Evolutionary conservation across 2,888 invertebrate genomes (phyloP).

Genomic region (Adelognathus sp.): DNA sequence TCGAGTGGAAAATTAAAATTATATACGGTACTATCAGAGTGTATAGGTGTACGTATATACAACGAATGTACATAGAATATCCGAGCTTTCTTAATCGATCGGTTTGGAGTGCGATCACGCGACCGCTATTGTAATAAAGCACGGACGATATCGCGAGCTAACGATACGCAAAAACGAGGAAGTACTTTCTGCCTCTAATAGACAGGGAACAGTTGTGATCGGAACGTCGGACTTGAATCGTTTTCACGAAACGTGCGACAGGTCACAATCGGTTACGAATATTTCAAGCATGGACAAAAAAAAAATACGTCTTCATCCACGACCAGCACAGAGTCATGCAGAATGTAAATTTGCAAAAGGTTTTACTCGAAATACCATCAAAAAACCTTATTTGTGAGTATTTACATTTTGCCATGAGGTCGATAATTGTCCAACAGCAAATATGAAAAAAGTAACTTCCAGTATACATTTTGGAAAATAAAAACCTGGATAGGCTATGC

Average conservation of each 20-base stretch:
- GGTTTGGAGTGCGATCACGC: conserved; percentile 26
- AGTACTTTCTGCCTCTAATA: not conserved
- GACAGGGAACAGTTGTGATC: conserved; percentile 30
- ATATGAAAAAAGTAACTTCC: too few species aligned
- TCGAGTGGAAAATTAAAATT: conserved; percentile 26
- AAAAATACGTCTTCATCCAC: not conserved
- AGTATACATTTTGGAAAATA: too few species aligned
- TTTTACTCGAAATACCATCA: not conserved
- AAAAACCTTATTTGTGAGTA: too few species aligned
- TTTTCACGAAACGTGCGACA: not conserved
- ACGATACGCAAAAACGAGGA: conserved; percentile 2
- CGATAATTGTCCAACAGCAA: too few species aligned
- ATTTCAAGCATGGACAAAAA: not conserved
- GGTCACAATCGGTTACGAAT: not conserved
- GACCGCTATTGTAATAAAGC: conserved; percentile 14
- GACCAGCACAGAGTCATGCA: not conserved
- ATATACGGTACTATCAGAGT: not conserved
- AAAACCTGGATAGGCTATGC: too few species aligned
- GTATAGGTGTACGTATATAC: not conserved
- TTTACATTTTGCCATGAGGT: too few species aligned
- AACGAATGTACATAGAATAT: conserved; percentile 4
- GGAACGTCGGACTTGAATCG: conserved; percentile 5
- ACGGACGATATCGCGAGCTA: conserved; percentile 23
- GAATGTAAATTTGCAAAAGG: not conserved
- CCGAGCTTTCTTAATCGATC: conserved; percentile 14